Evolutionary conservation across 2,888 invertebrate species (phyloP).

Genomic region (Ceramica pisi): DNA sequence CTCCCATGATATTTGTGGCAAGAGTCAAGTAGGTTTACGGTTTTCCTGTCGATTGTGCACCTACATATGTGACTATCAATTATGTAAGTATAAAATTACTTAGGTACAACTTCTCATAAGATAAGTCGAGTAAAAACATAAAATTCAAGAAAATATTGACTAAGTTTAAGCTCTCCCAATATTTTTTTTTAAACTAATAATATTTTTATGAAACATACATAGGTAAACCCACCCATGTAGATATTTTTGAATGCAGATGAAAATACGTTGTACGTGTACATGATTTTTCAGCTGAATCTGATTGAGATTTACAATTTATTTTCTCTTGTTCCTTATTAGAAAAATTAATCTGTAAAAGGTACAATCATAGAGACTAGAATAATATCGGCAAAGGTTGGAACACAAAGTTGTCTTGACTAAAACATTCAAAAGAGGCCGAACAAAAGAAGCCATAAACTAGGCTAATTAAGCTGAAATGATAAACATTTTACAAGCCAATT

Average conservation of each 20-base stretch:
- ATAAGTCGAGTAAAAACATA: no score
- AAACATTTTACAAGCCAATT: background rate
- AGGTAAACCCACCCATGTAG: background rate
- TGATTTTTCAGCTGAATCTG: background rate
- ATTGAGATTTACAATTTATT: background rate
- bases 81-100: background rate
- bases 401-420: background rate
- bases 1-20: background rate
- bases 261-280: no score
- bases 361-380: background rate
- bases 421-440: background rate
- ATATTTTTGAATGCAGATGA: no score
- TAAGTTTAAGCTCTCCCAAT: background rate
- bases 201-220: background rate
- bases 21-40: background rate
- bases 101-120: background rate
- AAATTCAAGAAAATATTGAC: background rate
- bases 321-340: background rate
- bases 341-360: background rate
- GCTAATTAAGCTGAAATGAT: background rate
- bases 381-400: background rate
- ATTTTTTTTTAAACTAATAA: background rate
- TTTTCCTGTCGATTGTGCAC: background rate
- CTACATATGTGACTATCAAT: background rate
- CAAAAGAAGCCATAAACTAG: background rate